Base-by-base conservation (phyloP, 2,888 invertebrate species). In the Troilus luridus region DNA sequence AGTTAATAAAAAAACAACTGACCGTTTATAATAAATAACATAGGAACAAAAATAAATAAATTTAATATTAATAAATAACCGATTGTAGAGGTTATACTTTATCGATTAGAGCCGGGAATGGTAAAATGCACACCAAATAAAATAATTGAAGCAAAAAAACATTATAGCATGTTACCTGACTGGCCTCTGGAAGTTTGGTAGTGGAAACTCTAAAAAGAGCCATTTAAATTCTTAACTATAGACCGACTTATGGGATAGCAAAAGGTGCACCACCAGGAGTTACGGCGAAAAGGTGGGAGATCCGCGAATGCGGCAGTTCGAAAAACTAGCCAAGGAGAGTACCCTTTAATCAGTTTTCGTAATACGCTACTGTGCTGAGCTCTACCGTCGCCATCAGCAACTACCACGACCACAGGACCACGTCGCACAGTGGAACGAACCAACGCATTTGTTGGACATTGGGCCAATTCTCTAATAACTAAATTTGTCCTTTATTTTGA, bases 201-300 rank as follows among this genome's bases (percentile, higher is more conserved):
- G 96, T 95, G 93, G 96, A 95, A 94, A 96, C 95, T 94, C 96
- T 96, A 94, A 95, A 96, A 94, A 96, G 94, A 94, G 96, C 95
- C 96, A 96, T 96, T 94, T 94, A 94, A 56, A 67, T 60, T 88
- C 41, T 88, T 59, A 59, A 88, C 56, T 19, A 58, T 90, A 14
- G 60, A 59, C n/a, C 56, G 90, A 59, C 90, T 90, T 64, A 58
- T 90, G 77, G 56, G 77, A 81, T 62, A 14, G 72, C 67, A 72
- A 90, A 59, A 85, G 85, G 85, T 85, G 85, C 56, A 85, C 85
- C 85, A 58, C 85, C n/a, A 85, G 85, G 56, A 19, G 85, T 58
- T 21, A 85, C 85, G n/a, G 85, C 41, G 85, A 85, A 85, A 85
- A 85, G 85, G 85, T 85, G 56, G 85, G 56, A 56, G 54, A 54